phyloP scores from a whole-genome alignment of 2,113 vertebrate genomes.

The Stegostoma tigrinum region DNA sequence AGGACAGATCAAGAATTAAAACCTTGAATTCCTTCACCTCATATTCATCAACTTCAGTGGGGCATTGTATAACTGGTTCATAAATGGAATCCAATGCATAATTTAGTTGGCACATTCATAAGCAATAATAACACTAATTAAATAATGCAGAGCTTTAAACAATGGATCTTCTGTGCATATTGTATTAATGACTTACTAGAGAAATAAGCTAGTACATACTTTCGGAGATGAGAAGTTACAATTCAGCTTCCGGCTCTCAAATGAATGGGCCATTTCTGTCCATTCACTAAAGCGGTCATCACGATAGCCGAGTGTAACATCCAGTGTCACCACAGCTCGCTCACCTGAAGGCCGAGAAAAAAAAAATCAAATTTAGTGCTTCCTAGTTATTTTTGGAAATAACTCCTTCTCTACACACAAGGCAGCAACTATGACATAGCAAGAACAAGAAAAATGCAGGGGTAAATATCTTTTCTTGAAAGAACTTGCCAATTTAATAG shows the following conservation, averaged over 20 bases:
- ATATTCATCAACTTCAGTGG: neutral
- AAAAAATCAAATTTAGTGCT: neutral
- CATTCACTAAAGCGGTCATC: constrained; percentile 70
- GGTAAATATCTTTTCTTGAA: neutral
- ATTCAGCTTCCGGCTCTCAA: constrained; percentile 80
- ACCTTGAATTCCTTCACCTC: neutral
- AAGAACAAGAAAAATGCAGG: neutral
- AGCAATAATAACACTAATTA: too few relatives aligned
- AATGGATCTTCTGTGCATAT: neutral
- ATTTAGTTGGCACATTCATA: too few relatives aligned
- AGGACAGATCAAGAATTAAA: neutral
- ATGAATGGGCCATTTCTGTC: constrained; percentile 80
- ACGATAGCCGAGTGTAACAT: constrained; percentile 82
- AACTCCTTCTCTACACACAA: neutral
- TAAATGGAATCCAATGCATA: too few relatives aligned
- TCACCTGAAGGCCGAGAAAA: constrained; percentile 59
- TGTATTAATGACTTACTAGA: neutral
- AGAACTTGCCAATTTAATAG: neutral
- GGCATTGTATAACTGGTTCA: neutral
- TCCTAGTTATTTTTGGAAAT: neutral
- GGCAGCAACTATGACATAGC: neutral
- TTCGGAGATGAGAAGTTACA: constrained; percentile 76
- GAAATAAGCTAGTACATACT: constrained; percentile 53
- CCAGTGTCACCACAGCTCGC: constrained; percentile 72
- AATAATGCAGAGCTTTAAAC: neutral